phyloP scores from a whole-genome alignment of 2,797 vertebrate species.

The Gila robusta region DNA sequence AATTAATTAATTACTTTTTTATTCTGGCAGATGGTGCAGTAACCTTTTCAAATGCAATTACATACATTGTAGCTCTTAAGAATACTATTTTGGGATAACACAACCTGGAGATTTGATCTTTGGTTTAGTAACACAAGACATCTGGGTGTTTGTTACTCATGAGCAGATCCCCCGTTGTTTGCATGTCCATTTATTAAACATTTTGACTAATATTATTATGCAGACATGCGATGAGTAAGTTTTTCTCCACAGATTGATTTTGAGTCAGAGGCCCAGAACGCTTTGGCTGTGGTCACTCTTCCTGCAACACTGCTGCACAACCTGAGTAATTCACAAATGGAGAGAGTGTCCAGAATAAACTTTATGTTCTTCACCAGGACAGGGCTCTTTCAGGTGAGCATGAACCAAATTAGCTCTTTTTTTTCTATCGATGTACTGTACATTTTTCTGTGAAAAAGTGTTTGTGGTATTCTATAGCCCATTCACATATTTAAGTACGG shows the following conservation, averaged over 20 bases:
- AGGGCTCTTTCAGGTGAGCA: slow-evolving; percentile 89
- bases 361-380: slow-evolving; percentile 96
- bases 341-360: slow-evolving; percentile 86
- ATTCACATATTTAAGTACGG: not conserved
- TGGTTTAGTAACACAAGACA: not conserved
- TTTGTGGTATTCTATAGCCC: not conserved
- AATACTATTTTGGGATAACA: not conserved
- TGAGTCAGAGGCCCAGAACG: slow-evolving; percentile 74
- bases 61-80: not conserved
- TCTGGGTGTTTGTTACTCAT: not conserved
- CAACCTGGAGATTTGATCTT: not conserved
- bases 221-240: not conserved
- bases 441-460: not conserved
- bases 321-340: slow-evolving; percentile 78
- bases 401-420: not conserved
- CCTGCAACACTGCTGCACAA: slow-evolving; percentile 85
- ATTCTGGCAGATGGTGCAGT: not conserved
- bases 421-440: not conserved
- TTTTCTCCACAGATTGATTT: slow-evolving; percentile 84
- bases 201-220: not conserved
- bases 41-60: not conserved
- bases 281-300: slow-evolving; percentile 86
- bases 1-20: not conserved
- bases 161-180: not conserved
- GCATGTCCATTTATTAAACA: not conserved